phyloP scores from a whole-genome alignment of 2,888 invertebrate species.

The Sicus ferrugineus region DNA sequence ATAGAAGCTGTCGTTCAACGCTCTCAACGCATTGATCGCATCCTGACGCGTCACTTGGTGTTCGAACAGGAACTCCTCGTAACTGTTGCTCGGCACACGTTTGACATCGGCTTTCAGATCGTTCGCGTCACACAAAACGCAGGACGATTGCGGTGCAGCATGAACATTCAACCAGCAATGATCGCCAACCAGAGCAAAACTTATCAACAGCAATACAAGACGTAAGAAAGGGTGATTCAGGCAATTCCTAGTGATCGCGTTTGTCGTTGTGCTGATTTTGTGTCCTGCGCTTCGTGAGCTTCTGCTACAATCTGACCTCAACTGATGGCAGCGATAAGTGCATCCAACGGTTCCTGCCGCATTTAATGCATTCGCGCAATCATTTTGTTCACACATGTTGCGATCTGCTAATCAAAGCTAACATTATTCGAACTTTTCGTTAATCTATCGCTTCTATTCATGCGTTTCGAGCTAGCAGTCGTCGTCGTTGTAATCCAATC shows the following conservation, averaged over 20 bases:
- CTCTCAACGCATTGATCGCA: conserved; percentile 55
- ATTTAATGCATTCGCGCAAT: conserved; percentile 24
- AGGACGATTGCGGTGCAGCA: conserved; percentile 56
- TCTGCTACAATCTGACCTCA: conserved; percentile 15
- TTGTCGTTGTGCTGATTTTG: conserved; percentile 15
- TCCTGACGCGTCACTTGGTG: conserved; percentile 61
- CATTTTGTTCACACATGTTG: conserved; percentile 37
- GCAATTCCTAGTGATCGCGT: conserved; percentile 10
- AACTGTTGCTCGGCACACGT: conserved; percentile 45
- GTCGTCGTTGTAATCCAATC: conserved; percentile 21
- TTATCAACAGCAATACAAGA: conserved; percentile 28
- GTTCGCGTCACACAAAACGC: conserved; percentile 55
- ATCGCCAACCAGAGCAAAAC: conserved; percentile 28
- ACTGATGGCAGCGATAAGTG: conserved; percentile 18
- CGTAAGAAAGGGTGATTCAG: conserved; percentile 12
- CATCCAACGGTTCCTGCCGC: conserved; percentile 29
- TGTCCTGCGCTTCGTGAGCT: conserved; percentile 3
- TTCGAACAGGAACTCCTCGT: conserved; percentile 60
- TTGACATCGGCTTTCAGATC: conserved; percentile 46
- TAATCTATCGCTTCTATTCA: too few species aligned
- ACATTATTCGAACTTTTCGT: too few species aligned
- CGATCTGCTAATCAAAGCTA: conserved; percentile 19
- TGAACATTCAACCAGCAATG: conserved; percentile 24
- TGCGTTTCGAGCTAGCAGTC: not conserved
- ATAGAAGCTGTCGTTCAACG: conserved; percentile 55